Evolutionary conservation across 2,888 invertebrate genomes (phyloP), one percentile per base, ranked within the genome.

Genomic region (Eulithis prunata): DNA sequence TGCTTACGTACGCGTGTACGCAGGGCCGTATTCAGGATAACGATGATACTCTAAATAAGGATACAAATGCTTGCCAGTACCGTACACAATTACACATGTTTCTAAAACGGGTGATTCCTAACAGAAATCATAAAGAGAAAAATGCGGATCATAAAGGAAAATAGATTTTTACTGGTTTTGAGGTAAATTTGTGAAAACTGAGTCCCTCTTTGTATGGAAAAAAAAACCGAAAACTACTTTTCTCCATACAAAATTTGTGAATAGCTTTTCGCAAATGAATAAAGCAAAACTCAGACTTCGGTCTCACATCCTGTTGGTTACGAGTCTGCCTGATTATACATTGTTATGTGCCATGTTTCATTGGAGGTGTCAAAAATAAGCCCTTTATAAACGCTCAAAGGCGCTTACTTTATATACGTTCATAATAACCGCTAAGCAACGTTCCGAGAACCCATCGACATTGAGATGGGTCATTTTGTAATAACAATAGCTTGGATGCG

Each of bases 391-490:
- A 87, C 82, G 86, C 80, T 86, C 82, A 81, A 81, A 86, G 87
- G 86, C 83, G 83, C 85, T 86, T 87, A 84, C 73, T 80, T 54
- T 63, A 64, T 67, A 61, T 69, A 70, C 66, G 57, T 52, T 58
- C 51, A 46, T 80, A 80, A 77, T 76, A 76, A 76, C 72, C 71
- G 77, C 76, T 72, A 80, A 80, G 78, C 70, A 66, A 66, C 70
- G 73, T 91, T 90, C 90, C 77, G 78, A 83, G 91, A 91, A 76
- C 73, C 80, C 76, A 80, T 82, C 88, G 92, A 91, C 92, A 89
- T 92, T 92, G 91, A 92, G 91, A 91, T 89, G 91, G 92, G 92
- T 91, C 89, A 85, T 91, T 91, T 90, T 89, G 83, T 90, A 88
- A 87, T 89, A 90, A 90, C 87, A 89, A 91, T 87, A 85, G 84